A percentile compares a stretch with the other conserved stretches of the same genome.
phyloP scores from a whole-genome alignment of 2,888 invertebrate species.

The Nomada ruficornis region DNA sequence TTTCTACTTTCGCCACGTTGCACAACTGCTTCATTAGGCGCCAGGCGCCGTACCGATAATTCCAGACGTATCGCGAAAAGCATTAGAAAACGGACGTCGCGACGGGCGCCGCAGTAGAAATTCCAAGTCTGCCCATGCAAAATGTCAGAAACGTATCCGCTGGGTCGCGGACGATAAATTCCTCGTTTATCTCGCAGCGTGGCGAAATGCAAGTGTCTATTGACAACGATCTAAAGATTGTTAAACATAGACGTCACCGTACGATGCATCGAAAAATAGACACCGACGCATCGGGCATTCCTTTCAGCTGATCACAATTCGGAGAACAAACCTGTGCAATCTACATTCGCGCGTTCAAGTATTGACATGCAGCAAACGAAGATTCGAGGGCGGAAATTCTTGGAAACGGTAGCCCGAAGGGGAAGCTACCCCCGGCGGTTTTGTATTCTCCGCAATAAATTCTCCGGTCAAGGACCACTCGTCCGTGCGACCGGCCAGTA shows the following conservation, averaged over 20 bases:
- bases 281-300: not conserved
- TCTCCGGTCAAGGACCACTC: slow-evolving; percentile 36
- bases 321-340: not conserved
- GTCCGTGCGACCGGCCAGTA: slow-evolving; percentile 25
- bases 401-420: not conserved
- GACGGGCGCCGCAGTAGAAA: not conserved
- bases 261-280: not conserved
- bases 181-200: too few relatives aligned
- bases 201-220: too few relatives aligned
- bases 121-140: not conserved
- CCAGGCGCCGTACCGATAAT: not conserved
- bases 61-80: not conserved
- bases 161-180: too few relatives aligned
- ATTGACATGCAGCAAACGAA: slow-evolving; percentile 31
- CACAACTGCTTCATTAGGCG: not conserved
- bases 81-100: not conserved
- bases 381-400: not conserved
- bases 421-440: slow-evolving; percentile 5
- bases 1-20: not conserved
- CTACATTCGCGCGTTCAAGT: not conserved
- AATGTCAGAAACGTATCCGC: not conserved
- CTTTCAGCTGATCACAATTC: not conserved
- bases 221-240: too few relatives aligned
- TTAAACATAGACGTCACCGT: too few relatives aligned
- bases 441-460: not conserved